These are phyloP conservation scores for Orchesellides sinensis DNA, from an alignment of 2,888 invertebrate species.

Conservation along the genomic window DNA sequence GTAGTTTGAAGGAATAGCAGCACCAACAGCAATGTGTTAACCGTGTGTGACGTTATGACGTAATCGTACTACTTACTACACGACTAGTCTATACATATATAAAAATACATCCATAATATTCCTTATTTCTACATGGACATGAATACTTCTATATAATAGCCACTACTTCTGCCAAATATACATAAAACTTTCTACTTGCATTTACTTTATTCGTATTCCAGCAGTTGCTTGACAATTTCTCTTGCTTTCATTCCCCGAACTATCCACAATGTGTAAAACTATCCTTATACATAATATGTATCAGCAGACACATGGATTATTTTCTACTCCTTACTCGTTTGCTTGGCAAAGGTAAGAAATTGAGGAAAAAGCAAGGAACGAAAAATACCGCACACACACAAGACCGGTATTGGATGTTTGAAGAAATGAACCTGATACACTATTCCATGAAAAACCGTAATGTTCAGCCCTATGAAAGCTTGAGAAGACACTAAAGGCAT, in stretches of 20 bases:
- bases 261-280: constrained; percentile 1
- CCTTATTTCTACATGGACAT: too few relatives aligned
- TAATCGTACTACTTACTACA: constrained; percentile 38
- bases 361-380: background rate
- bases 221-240: constrained; percentile 23
- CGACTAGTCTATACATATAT: background rate
- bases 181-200: background rate
- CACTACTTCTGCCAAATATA: too few relatives aligned
- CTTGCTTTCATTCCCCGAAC: constrained; percentile 16
- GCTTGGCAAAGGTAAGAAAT: constrained; percentile 14
- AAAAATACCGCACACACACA: constrained; percentile 27
- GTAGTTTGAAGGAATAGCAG: constrained; percentile 18
- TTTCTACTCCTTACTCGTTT: too few relatives aligned
- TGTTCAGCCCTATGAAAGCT: background rate
- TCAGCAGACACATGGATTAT: constrained; percentile 36
- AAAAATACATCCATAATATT: too few relatives aligned
- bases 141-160: too few relatives aligned
- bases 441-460: background rate
- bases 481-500: background rate
- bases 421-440: constrained; percentile 8
- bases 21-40: constrained; percentile 25
- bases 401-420: background rate
- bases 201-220: background rate
- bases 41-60: constrained; percentile 38
- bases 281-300: constrained; percentile 6